Base-by-base conservation (phyloP, 1,140 invertebrate species). In the Trichonephila clavipes region DNA sequence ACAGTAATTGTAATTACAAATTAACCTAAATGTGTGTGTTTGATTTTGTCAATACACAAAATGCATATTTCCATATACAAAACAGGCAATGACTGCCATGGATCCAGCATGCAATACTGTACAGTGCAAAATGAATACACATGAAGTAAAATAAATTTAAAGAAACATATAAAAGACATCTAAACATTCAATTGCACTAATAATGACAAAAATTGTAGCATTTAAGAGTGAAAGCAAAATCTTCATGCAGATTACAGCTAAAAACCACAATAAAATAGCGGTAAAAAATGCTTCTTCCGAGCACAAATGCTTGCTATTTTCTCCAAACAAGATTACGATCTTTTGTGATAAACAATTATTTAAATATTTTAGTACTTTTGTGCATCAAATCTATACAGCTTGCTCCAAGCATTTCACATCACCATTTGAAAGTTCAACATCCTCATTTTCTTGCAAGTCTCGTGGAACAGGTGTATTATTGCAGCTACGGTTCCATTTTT, bases 401-500 rank as follows among this genome's bases (percentile, higher is more conserved):
- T 93, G 93, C 34, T 94, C 93, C 69, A 94, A 61, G 34, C 92
- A 94, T 58, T 94, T 86, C 19, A 94, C 92, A 92, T 94, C 89
- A n/a, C 94, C 94, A 94, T 94, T 94, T 28, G 90, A 93, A 34
- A 90, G 90, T 88, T 90, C 93, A 21, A 77, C 16, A 59, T 94
- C 90, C 81, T 81, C 89, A 94, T 86, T 93, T 83, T 94, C 90
- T 62, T 86, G 61, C 72, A 93, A 88, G 61, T 94, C 93, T 77
- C 92, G 88, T 58, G 94, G 87, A 72, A 88, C 92, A 62, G 95
- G 94, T 18, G 95, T 95, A 24, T 94, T 94, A 64, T 94, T 94
- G 64, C 94, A 94, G 85, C 95, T 95, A 21, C 94, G 92, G 66
- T 95, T 95, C 96, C 96, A 96, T 94, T 95, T 95, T 89, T 96